Percentiles rank a stretch among this genome's conserved stretches.
phyloP scores from a whole-genome alignment of 2,797 vertebrate genomes.

The Takifugu rubripes region DNA sequence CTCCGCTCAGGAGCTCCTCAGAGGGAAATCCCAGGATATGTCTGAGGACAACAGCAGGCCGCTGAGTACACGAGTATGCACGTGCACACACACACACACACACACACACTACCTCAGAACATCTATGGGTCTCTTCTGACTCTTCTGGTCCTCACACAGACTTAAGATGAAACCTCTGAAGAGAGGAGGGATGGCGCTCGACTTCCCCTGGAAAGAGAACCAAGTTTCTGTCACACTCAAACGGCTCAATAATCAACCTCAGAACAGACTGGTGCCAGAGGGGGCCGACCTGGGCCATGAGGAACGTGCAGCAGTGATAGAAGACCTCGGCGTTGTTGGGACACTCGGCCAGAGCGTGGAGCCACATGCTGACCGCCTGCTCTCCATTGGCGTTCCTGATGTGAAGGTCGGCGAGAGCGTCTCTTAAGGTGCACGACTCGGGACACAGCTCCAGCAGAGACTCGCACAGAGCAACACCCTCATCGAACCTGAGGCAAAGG shows the following conservation, averaged over 20 bases:
- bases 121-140: slow-evolving; percentile 75
- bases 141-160: slow-evolving; percentile 81
- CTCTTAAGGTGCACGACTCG: slow-evolving; percentile 80
- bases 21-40: slow-evolving; percentile 84
- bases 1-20: slow-evolving; percentile 74
- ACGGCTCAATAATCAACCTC: no score
- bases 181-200: slow-evolving; percentile 76
- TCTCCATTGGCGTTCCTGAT: slow-evolving; percentile 66
- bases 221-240: no score
- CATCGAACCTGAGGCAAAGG: slow-evolving; percentile 72
- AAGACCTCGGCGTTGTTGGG: slow-evolving; percentile 85
- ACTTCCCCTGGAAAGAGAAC: slow-evolving; percentile 70
- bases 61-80: neutral
- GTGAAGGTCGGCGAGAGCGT: slow-evolving; percentile 80
- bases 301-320: slow-evolving; percentile 84
- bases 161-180: slow-evolving; percentile 85
- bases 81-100: neutral
- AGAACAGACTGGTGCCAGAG: neutral
- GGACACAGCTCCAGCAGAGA: slow-evolving; percentile 78
- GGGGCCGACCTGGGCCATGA: slow-evolving; percentile 84
- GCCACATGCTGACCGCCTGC: slow-evolving; percentile 79
- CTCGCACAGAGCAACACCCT: slow-evolving; percentile 78
- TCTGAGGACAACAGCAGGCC: slow-evolving; percentile 53
- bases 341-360: slow-evolving; percentile 79
- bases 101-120: slow-evolving; percentile 77